phyloP scores from a whole-genome alignment of 2,113 vertebrate species.

The Pimephales promelas region DNA sequence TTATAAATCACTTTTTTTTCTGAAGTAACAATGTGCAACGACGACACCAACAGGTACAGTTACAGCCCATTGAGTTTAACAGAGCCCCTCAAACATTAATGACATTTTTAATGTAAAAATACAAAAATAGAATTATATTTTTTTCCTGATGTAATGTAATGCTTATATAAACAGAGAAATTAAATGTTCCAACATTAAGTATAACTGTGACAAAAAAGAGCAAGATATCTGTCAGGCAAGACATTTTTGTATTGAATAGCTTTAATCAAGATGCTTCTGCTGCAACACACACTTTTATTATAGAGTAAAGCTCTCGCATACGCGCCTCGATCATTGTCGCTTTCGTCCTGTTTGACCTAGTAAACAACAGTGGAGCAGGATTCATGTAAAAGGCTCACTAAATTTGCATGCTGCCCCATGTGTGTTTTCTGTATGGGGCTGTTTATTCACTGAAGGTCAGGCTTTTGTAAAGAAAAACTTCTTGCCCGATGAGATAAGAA shows the following conservation, averaged over 20 bases:
- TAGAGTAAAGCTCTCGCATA: not conserved
- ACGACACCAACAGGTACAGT: too few species aligned
- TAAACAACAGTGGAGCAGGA: conserved; percentile 59
- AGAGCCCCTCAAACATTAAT: too few species aligned
- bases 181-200: too few species aligned
- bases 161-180: too few species aligned
- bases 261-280: not conserved
- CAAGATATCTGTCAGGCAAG: not conserved
- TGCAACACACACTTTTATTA: not conserved
- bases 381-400: not conserved
- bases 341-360: conserved; percentile 43
- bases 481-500: conserved; percentile 87
- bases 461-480: conserved; percentile 86
- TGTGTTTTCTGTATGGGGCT: conserved; percentile 70
- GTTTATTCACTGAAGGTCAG: conserved; percentile 88
- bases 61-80: too few species aligned
- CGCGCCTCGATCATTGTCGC: too few species aligned
- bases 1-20: too few species aligned
- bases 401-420: conserved; percentile 64
- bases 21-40: too few species aligned
- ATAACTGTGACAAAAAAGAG: too few species aligned
- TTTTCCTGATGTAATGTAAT: too few species aligned
- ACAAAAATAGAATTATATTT: too few species aligned
- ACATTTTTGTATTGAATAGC: not conserved
- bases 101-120: too few species aligned